Evolutionary conservation across 1,140 invertebrate species (phyloP), one percentile per base, ranked within the genome.

Genomic region (Papilio dardanus): DNA sequence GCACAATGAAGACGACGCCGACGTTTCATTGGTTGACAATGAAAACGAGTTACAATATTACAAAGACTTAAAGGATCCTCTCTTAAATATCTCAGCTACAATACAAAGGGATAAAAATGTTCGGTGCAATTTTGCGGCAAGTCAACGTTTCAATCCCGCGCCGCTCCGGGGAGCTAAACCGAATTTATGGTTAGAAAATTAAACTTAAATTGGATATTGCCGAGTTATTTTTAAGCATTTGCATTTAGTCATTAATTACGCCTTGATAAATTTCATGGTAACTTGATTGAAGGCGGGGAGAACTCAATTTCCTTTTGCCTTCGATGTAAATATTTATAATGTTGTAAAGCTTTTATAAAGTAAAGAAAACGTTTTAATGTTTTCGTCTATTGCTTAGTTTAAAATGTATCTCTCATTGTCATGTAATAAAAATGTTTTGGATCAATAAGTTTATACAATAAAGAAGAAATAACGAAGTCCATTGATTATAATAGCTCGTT

Each of bases 151-250:
- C 88, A 89, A 86, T 88, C 86, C 85, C 79, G 82, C 82, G 79
- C 79, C 87, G 85, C 88, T 84, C 82, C 84, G 86, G 87, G 88
- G 85, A 90, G 88, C 88, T 87, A 93, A 92, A 93, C 89, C 84
- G 87, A 92, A 92, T 93, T 93, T 93, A 88, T 89, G 87, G 80
- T 89, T 88, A 83, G 85, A 91, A 93, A 92, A 92, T 93, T 91
- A 92, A 93, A 93, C 86, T 89, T 88, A 93, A 92, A 93, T 92
- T 92, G 89, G 85, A 89, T 89, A 89, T 89, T 79, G 79, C 82
- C 77, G 83, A 81, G 88, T 87, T 90, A 91, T 90, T 90, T 91
- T 92, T 91, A 85, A 82, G 69, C 69, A 79, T 83, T 85, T 82
- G 74, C 76, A 81, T 85, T 81, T 79, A 76, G 68, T 78, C 65